Conservation (phyloP, 2,113 vertebrate species). For the Vireo altiloquus region DNA sequence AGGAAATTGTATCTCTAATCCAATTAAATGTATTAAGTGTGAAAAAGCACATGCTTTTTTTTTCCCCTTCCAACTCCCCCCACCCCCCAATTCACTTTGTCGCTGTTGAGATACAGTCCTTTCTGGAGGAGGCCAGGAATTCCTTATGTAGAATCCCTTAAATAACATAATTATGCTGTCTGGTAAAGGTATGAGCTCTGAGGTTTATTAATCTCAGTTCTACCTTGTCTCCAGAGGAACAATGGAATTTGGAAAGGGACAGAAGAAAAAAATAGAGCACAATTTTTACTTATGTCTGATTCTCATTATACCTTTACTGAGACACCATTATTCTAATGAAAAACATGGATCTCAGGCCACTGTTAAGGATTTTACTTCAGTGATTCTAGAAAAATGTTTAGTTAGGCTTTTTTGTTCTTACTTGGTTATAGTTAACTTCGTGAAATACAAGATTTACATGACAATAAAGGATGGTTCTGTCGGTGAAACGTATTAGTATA, state of each 20-base stretch:
- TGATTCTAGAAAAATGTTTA: neutral
- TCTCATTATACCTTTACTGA: neutral
- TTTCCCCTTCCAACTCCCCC: rapidly evolving
- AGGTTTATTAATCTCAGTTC: neutral
- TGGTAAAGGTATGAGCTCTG: neutral
- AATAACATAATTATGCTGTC: neutral
- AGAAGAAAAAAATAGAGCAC: neutral
- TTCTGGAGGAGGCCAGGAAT: neutral
- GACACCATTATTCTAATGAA: neutral
- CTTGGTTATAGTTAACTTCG: neutral
- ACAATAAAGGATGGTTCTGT: neutral
- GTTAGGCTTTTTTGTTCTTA: neutral
- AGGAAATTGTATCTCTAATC: neutral
- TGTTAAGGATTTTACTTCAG: neutral
- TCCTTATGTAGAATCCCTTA: neutral
- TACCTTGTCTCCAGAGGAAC: neutral
- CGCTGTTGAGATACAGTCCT: neutral
- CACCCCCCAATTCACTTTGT: rapidly evolving
- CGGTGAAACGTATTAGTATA: neutral
- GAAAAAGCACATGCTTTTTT: neutral
- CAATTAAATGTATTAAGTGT: neutral
- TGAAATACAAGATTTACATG: neutral
- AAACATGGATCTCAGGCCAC: neutral
- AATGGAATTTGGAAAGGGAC: neutral
- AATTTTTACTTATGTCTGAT: neutral